A percentile compares a stretch with the other conserved stretches of the same genome.
These are phyloP conservation scores for Ploceus nigricollis DNA, from an alignment of 2,113 vertebrate genomes.

Conservation along the genomic window DNA sequence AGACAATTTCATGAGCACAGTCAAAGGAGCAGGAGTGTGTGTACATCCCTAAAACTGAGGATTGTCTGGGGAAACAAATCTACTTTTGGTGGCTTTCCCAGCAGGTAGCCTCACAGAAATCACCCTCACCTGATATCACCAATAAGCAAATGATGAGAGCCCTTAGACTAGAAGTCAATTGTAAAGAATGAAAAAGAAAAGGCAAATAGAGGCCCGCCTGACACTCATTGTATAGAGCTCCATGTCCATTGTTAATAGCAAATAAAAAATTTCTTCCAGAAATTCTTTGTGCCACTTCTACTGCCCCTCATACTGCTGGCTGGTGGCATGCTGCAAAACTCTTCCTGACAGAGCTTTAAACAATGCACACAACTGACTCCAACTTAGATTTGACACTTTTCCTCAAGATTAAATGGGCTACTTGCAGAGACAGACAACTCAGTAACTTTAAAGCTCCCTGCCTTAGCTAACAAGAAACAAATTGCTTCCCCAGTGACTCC, in stretches of 20 bases:
- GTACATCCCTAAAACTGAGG: not conserved
- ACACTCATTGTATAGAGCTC: not conserved
- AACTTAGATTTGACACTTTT: slow-evolving; percentile 37
- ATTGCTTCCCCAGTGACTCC: slow-evolving; percentile 68
- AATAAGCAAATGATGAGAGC: not conserved
- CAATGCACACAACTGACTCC: not conserved
- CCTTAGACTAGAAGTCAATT: not conserved
- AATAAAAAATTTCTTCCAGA: not conserved
- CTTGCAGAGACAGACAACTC: slow-evolving; percentile 21
- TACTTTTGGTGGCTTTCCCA: not conserved
- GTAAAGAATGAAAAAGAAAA: not conserved
- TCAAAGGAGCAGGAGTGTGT: not conserved
- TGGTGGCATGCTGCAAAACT: not conserved
- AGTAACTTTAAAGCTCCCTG: slow-evolving; percentile 62
- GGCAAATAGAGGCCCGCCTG: not conserved
- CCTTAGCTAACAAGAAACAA: slow-evolving; percentile 70
- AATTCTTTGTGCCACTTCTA: not conserved
- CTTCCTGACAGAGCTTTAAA: slow-evolving; percentile 19
- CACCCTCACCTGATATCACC: not conserved
- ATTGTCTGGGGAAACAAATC: not conserved
- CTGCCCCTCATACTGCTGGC: not conserved
- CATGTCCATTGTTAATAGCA: not conserved
- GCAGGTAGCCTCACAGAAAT: not conserved
- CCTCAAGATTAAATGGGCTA: slow-evolving; percentile 14
- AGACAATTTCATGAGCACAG: not conserved